Evolutionary conservation across 35 echinoderm and acorn worm genomes (phyloP), one percentile per base, ranked within the genome.

Genomic region (Anneissia japonica): DNA sequence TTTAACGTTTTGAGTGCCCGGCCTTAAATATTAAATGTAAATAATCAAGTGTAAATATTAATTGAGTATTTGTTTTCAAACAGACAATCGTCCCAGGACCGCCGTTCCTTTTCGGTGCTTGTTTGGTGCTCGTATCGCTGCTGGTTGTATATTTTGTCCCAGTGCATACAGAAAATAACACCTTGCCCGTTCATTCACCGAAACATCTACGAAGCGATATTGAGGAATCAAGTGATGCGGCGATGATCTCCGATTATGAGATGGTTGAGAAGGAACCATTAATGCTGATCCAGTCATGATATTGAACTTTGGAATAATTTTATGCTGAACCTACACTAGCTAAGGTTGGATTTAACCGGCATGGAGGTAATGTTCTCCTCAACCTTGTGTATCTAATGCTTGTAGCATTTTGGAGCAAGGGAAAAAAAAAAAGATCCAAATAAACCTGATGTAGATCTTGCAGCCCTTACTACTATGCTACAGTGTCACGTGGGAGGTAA

Each of bases 81-180:
- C 77, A 94, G 79, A 74, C 39, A 21, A 87, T 87, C 31, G 92
- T 95, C 31, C 88, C 89, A 32, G 93, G 89, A 45, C 89, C 89
- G 12, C 96, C 96, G 1, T 99, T 94, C 55, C 86, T 99, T 21
- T 94, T 94, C 46, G 96, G 96, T 37, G 84, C 92, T 3, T 80
- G 91, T n/a, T 76, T 91, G 0, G 92, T 99, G 13, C 76, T 99
- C 28, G 56, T 99, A 30, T 85, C 96, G 16, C 89, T 85, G 37
- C 83, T 99, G 10, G 86, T 99, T 35, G 89, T 90, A 56, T 99
- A 91, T 79, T 99, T 99, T 84, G 87, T 99, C 31, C 96, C 89
- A 73, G 51, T 36, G 7, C n/a, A 81, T 23, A 37, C 79, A 11
- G 34, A 38, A 35, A 35, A 14, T 26, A 13, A 5, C 11, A 3